Percentiles rank a stretch among this genome's conserved stretches.
Conservation (phyloP, 2,113 vertebrate species). For the Clinocottus analis region DNA sequence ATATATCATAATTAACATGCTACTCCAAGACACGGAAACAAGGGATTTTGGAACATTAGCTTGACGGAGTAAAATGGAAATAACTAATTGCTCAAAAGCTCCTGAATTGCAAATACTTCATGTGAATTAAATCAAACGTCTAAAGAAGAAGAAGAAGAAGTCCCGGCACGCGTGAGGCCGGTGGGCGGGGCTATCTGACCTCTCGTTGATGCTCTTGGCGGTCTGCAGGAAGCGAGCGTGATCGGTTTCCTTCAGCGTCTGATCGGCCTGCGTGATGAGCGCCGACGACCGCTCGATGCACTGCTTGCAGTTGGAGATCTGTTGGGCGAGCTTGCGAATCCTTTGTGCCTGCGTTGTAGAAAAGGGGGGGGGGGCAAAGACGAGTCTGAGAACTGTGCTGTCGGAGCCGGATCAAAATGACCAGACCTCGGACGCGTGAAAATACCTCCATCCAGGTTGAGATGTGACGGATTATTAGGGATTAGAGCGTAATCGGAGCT, state of each 20-base stretch:
- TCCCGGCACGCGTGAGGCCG: background rate
- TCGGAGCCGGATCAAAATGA: background rate
- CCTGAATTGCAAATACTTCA: background rate
- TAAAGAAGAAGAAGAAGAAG: slow-evolving; percentile 27
- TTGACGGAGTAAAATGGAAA: background rate
- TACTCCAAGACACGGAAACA: background rate
- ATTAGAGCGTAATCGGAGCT: slow-evolving; percentile 22
- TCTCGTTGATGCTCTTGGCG: slow-evolving; percentile 95
- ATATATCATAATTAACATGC: background rate
- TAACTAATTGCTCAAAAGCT: background rate
- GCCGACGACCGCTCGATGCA: slow-evolving; percentile 95
- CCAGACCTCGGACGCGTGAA: background rate
- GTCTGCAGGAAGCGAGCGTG: slow-evolving; percentile 97
- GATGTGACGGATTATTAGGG: background rate
- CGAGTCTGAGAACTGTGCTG: background rate
- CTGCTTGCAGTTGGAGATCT: slow-evolving; percentile 97
- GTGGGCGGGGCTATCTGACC: slow-evolving; percentile 80
- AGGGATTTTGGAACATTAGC: background rate
- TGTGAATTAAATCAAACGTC: background rate
- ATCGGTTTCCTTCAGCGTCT: slow-evolving; percentile 95
- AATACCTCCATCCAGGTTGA: background rate
- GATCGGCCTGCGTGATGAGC: slow-evolving; percentile 95
- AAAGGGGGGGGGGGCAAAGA: no score
- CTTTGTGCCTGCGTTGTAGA: slow-evolving; percentile 90
- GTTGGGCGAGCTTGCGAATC: slow-evolving; percentile 94